Base-by-base conservation (phyloP, 2,888 invertebrate genomes). In the Sericinus montela region DNA sequence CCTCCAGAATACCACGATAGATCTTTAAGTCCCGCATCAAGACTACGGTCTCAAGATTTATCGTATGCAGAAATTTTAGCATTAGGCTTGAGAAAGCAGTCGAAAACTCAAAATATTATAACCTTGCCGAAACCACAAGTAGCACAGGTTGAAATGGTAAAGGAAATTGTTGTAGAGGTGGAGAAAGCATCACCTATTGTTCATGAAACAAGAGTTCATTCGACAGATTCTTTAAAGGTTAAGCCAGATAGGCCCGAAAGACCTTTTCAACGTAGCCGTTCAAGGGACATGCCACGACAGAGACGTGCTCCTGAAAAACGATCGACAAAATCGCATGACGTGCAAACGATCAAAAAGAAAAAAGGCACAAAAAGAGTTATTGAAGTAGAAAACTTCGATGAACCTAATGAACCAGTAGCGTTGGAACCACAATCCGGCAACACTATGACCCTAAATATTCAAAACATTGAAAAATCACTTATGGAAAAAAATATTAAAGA, bases 31-130 rank as follows among this genome's bases (percentile, higher is more conserved):
- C 79, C 81, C 2, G 60, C 66, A 2, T 52, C 62, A 2, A 70
- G 60, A 54, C 57, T 62, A 49, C 73, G 75, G 23, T 94, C 62
- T 81, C 92, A 69, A 91, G 95, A 90, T 54, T 89, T 92, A 62
- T 93, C 94, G 0, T 94, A 94, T 68, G 94, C 94, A 1, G 92
- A 93, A 79, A 92, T 93, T 67, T 81, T 94, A 61, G 91, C 93
- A 34, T 91, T 93, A 55, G 94, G 94, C 29, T 84, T 93, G 36
- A 79, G 80, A 10, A 81, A 72, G 51, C 81, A 79, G 48, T 58
- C 71, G 0, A 71, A 65, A 46, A 63, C 62, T 30, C 74, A 75
- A 52, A 69, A 60, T 46, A 65, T 81, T 43, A 69, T 67, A 6
- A 54, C 70, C 13, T 63, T 81, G 55, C 81, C 84, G 30, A 78